Evolutionary conservation across 2,888 invertebrate species (phyloP).

Genomic region (Deroplatys truncata): DNA sequence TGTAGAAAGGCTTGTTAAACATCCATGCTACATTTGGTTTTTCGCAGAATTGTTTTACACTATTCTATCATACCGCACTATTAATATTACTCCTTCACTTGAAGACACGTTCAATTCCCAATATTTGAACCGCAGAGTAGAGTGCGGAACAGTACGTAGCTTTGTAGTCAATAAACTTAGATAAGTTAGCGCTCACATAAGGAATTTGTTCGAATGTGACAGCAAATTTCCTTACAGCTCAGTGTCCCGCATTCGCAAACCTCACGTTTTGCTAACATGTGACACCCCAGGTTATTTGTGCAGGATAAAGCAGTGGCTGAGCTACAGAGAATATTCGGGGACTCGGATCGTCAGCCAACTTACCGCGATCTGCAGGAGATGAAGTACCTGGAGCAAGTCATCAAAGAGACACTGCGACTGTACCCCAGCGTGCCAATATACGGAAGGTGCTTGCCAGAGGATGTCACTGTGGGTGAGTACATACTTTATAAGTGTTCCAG

Average conservation of each 20-base stretch:
- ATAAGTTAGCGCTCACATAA: no score
- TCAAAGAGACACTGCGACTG: slow-evolving; percentile 63
- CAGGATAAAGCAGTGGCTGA: slow-evolving; percentile 50
- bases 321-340: slow-evolving; percentile 48
- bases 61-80: no score
- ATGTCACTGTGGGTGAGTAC: slow-evolving; percentile 26
- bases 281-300: background rate
- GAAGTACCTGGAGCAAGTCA: slow-evolving; percentile 64
- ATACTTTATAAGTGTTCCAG: background rate
- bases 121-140: no score
- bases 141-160: no score
- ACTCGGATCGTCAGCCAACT: slow-evolving; percentile 47
- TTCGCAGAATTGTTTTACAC: no score
- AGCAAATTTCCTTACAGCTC: no score
- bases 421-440: slow-evolving; percentile 59
- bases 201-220: no score
- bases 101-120: no score
- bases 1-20: no score
- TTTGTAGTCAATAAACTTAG: no score
- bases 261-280: background rate
- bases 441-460: slow-evolving; percentile 32
- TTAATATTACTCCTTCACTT: no score
- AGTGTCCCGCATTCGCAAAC: background rate
- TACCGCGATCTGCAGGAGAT: slow-evolving; percentile 57
- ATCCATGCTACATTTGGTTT: no score